phyloP scores from a whole-genome alignment of 2,888 invertebrate genomes.

The Apotomis turbidana region DNA sequence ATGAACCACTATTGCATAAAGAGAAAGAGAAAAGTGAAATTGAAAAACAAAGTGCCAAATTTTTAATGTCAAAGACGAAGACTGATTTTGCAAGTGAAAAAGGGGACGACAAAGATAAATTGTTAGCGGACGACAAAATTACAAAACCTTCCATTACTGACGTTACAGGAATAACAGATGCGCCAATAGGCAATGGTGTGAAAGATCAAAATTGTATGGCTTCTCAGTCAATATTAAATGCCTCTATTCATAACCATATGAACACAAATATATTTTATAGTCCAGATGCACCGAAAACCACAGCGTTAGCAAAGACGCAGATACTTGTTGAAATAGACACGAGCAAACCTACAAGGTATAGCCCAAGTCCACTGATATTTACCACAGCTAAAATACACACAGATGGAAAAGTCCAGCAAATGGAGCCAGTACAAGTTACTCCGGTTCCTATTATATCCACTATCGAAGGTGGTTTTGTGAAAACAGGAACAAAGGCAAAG shows the following conservation, averaged over 20 bases:
- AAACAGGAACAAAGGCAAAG: slow-evolving; percentile 48
- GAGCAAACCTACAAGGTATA: slow-evolving; percentile 57
- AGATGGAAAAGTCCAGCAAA: slow-evolving; percentile 65
- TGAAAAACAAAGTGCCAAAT: slow-evolving; percentile 72
- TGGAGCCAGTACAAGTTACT: slow-evolving; percentile 72
- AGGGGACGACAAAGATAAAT: slow-evolving; percentile 55
- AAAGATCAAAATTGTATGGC: slow-evolving; percentile 52
- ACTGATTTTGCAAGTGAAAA: slow-evolving; percentile 64
- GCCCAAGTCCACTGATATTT: slow-evolving; percentile 70
- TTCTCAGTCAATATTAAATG: slow-evolving; percentile 47
- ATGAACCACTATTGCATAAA: slow-evolving; percentile 74
- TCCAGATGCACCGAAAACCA: slow-evolving; percentile 52
- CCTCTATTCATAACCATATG: slow-evolving; percentile 66
- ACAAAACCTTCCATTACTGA: slow-evolving; percentile 46
- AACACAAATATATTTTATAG: slow-evolving; percentile 66
- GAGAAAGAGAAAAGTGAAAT: slow-evolving; percentile 62
- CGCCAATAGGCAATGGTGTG: slow-evolving; percentile 48
- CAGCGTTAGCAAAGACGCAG: slow-evolving; percentile 58
- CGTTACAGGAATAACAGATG: slow-evolving; percentile 46
- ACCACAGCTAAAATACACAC: slow-evolving; percentile 79
- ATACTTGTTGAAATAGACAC: slow-evolving; percentile 69
- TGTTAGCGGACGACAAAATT: slow-evolving; percentile 53
- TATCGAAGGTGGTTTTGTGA: slow-evolving; percentile 62
- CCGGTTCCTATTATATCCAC: slow-evolving; percentile 73
- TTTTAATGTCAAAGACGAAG: slow-evolving; percentile 68